Base-by-base conservation (phyloP, 2,888 invertebrate species). In the Tuberolachnus salignus region DNA sequence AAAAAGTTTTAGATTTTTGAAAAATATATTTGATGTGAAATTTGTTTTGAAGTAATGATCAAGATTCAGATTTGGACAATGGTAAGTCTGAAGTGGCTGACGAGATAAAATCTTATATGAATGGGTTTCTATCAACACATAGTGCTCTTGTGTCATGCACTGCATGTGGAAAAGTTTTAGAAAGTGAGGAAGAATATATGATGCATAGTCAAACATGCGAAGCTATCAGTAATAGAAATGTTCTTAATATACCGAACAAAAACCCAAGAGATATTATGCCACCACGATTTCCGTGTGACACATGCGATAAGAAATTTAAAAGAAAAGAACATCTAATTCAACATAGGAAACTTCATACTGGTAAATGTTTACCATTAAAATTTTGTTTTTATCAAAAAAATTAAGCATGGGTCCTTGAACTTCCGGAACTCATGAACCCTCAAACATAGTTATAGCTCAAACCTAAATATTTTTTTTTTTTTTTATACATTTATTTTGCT, bases 311-410 rank as follows among this genome's bases (percentile, higher is more conserved):
- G 82, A 87, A 87, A 0, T 91, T 91, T 83, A 91, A 91, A 83
- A 87, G 91, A 82, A 89, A 90, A 84, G 91, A 91, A 83, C 91
- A 91, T 83, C 85, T 91, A 0, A 90, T 89, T 80, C 91, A 91
- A 82, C 91, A 91, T 83, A 86, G 89, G 1, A 91, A 91, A 83
- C 84, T 91, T 1, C 91, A 91, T 83, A 89, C 89, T 0, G 91
- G 91, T 9, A 75, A 57, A 78, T 71, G 4, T 26, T 42, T n/a
- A n/a, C n/a, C n/a, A n/a, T n/a, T n/a, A n/a, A n/a, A n/a, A n/a
- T n/a, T n/a, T n/a, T n/a, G n/a, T n/a, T n/a, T n/a, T n/a, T n/a
- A n/a, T n/a, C n/a, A n/a, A n/a, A n/a, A n/a, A n/a, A n/a, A n/a
- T n/a, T n/a, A n/a, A n/a, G n/a, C n/a, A n/a, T n/a, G n/a, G n/a